Evolutionary conservation across 2,888 invertebrate species (phyloP), one percentile per base, ranked within the genome.

Genomic region (Rhingia rostrata): DNA sequence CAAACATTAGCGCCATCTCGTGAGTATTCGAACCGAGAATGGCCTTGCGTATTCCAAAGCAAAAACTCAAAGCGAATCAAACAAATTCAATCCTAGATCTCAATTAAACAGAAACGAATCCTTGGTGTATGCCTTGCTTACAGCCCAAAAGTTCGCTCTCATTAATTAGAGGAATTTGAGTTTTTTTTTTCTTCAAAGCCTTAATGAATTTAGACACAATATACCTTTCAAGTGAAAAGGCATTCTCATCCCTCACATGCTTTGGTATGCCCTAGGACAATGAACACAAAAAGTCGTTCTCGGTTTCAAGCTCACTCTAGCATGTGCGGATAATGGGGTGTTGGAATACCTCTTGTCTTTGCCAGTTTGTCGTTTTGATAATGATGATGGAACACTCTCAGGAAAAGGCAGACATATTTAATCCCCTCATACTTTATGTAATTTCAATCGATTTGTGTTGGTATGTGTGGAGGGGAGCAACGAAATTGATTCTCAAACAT

Each of bases 401-500:
- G 6, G 10, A 67, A 30, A 22, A 35, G 10, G n/a, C 54, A 56
- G 45, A 53, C 63, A 22, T 51, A 54, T 51, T 43, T 56, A 61
- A 61, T 54, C 49, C 6, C n/a, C n/a, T 32, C 45, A 56, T 45
- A 22, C 43, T 83, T 77, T 63, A 78, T 73, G 66, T 73, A 73
- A 82, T 73, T 83, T 73, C 51, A 49, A 83, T 83, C 61, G 78
- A 83, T 83, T 73, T 58, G 56, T 78, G 35, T 33, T 61, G 60
- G 7, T 37, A 3, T 49, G 32, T 49, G 12, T 30, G 3, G 0
- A 10, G 7, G n/a, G 33, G 14, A 41, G 12, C 30, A 22, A 22
- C 7, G 5, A 33, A 61, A 39, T 49, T 35, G 41, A 51, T 61
- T 67, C 75, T 61, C 33, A 41, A 64, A 56, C 56, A 14, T 30